Percentiles rank a stretch among this genome's conserved stretches.
phyloP scores from a whole-genome alignment of 2,113 vertebrate genomes.

The Prolemur simus region DNA sequence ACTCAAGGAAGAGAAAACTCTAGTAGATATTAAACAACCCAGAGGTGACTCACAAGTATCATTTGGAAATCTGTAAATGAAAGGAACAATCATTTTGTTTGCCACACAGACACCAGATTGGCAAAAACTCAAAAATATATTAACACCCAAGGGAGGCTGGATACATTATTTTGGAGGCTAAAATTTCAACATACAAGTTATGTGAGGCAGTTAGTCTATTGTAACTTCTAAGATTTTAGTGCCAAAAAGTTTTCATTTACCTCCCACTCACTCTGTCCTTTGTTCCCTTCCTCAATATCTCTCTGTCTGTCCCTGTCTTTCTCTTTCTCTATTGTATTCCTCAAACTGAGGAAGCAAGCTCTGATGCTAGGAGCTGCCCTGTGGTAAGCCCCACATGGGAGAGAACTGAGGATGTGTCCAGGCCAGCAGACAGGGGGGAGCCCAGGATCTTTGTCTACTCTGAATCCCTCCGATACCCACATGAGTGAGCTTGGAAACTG shows the following conservation, averaged over 20 bases:
- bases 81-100: no score
- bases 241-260: not conserved
- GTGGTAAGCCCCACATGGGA: not conserved
- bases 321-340: not conserved
- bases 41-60: no score
- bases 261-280: not conserved
- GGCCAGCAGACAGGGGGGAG: not conserved
- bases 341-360: not conserved
- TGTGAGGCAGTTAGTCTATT: no score
- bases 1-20: no score
- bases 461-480: not conserved
- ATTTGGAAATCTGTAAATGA: no score
- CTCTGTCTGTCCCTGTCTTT: not conserved
- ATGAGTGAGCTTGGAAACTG: not conserved
- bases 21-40: no score
- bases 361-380: not conserved
- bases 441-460: not conserved
- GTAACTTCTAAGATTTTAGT: not conserved
- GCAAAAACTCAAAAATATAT: no score
- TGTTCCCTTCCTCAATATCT: not conserved
- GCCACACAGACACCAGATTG: no score
- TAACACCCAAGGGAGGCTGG: no score
- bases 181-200: not conserved
- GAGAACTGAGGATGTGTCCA: not conserved
- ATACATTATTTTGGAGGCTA: not conserved